Percentiles rank a stretch among this genome's conserved stretches.
Evolutionary conservation across 1,140 invertebrate genomes (phyloP).

Genomic region (Diachasma alloeum): DNA sequence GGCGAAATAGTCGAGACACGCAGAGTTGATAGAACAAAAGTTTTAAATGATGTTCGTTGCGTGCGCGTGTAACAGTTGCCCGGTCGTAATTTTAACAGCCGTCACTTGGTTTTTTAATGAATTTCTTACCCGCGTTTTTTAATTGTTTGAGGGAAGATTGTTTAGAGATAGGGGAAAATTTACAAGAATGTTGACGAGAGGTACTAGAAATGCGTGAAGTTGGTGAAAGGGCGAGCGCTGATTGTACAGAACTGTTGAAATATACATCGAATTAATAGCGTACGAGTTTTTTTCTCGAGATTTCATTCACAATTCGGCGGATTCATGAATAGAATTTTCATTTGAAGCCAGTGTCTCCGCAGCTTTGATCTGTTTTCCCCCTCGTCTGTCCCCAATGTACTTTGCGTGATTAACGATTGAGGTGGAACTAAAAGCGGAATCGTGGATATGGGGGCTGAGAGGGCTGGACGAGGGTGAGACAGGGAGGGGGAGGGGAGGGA

Average conservation of each 20-base stretch:
- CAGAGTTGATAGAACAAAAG: neutral
- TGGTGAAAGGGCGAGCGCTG: neutral
- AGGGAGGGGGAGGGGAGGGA: neutral
- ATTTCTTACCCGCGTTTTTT: neutral
- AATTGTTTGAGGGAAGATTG: neutral
- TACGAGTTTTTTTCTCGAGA: neutral
- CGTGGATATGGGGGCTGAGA: neutral
- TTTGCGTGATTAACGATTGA: constrained; percentile 14
- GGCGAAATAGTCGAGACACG: neutral
- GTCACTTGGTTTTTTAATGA: neutral
- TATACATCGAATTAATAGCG: constrained; percentile 1
- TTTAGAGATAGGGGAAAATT: no score
- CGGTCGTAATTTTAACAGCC: neutral
- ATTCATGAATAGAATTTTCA: neutral
- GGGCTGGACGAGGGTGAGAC: neutral
- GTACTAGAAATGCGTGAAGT: no score
- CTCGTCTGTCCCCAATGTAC: neutral
- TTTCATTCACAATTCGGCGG: neutral
- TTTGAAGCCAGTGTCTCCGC: neutral
- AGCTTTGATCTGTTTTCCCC: neutral
- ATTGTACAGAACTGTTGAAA: neutral
- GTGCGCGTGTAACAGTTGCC: neutral
- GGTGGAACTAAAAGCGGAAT: neutral
- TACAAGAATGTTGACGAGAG: no score
- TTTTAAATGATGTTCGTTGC: neutral